Percentiles rank a stretch among this genome's conserved stretches.
These are phyloP conservation scores for Tapirus terrestris DNA, from an alignment of 2,113 vertebrate species.

Conservation along the genomic window DNA sequence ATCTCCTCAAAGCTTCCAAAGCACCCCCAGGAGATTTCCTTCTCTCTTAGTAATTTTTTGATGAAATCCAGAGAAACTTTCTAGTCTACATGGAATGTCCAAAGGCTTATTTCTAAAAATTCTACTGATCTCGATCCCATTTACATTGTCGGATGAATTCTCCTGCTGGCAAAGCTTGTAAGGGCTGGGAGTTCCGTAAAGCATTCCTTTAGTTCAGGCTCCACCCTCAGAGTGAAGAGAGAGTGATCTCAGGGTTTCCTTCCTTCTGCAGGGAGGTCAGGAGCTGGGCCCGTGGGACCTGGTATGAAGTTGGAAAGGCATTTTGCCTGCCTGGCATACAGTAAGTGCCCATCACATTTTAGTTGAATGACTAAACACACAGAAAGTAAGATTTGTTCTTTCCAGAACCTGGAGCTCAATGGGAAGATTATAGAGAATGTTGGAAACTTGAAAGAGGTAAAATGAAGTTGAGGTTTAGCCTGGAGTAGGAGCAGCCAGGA, in stretches of 20 bases:
- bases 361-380: neutral
- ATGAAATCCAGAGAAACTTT: neutral
- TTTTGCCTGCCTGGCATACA: neutral
- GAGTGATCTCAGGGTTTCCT: neutral
- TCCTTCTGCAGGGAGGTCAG: neutral
- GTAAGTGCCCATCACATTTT: neutral
- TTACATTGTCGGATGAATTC: neutral
- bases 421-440: neutral
- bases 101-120: neutral
- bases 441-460: neutral
- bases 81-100: neutral
- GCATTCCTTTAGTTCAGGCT: neutral
- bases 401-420: neutral
- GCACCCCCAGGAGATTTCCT: neutral
- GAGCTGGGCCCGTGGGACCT: neutral
- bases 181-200: neutral
- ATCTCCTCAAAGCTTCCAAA: neutral
- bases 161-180: neutral
- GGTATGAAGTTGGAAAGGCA: neutral
- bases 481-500: neutral
- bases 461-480: neutral
- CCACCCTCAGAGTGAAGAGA: neutral
- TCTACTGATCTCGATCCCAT: neutral
- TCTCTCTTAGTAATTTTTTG: neutral
- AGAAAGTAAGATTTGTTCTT: neutral